Evolutionary conservation across 2,113 vertebrate species (phyloP).

Genomic region (Neotoma lepida): DNA sequence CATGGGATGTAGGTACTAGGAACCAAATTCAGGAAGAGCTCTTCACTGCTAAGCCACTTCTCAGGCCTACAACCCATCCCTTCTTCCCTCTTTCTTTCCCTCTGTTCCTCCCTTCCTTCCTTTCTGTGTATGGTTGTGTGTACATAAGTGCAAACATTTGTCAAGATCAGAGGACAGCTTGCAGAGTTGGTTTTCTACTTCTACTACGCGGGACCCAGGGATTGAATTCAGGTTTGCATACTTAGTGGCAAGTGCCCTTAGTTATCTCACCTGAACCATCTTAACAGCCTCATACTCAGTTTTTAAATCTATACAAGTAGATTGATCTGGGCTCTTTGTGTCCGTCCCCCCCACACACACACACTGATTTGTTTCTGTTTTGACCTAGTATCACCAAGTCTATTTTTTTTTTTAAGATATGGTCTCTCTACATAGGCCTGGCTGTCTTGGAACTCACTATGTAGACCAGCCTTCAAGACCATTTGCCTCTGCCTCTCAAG

Average conservation of each 20-base stretch:
- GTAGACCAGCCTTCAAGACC: neutral
- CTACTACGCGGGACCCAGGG: neutral
- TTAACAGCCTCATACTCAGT: neutral
- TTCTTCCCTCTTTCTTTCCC: too few species aligned
- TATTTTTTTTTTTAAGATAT: neutral
- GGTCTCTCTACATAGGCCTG: neutral
- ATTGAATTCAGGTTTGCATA: neutral
- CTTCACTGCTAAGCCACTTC: neutral
- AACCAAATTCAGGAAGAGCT: neutral
- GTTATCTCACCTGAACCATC: neutral
- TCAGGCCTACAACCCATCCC: too few species aligned
- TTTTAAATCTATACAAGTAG: neutral
- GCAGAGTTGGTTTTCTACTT: neutral
- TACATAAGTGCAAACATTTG: neutral
- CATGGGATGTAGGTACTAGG: too few species aligned
- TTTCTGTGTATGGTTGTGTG: neutral
- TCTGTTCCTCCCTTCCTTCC: too few species aligned
- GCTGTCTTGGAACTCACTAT: neutral
- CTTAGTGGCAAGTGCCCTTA: neutral
- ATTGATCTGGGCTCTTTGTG: neutral
- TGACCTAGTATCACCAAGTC: too few species aligned
- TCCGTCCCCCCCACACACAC: too few species aligned
- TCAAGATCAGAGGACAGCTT: neutral
- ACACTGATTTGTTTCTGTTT: slow-evolving; percentile 4
- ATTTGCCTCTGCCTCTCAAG: neutral